Conservation (phyloP, 53 echinoderm and acorn worm genomes). For the Echinarachnius parma region DNA sequence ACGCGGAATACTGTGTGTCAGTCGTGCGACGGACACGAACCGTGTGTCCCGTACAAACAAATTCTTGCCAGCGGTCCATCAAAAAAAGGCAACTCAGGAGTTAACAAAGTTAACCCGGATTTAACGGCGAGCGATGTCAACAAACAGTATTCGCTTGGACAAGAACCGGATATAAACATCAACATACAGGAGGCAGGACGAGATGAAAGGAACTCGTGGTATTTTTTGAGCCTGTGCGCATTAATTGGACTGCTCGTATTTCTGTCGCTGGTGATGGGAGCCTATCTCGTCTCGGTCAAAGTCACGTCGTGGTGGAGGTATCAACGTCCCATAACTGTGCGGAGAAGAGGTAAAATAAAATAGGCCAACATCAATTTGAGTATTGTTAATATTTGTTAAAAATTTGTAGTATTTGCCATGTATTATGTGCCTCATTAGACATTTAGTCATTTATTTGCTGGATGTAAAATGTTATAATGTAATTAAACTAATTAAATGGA, state of each 20-base stretch:
- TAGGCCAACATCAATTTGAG: no score
- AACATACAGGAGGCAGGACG: slow-evolving; percentile 24
- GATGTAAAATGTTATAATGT: no score
- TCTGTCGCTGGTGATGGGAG: slow-evolving; percentile 75
- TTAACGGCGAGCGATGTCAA: neutral
- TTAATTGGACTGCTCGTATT: slow-evolving; percentile 39
- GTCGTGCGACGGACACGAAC: neutral
- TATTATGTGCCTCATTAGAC: no score
- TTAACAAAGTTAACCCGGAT: neutral
- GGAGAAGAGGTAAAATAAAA: slow-evolving; percentile 35
- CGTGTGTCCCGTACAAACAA: slow-evolving; percentile 16
- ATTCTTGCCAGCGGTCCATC: slow-evolving; percentile 10
- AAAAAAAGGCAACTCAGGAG: neutral
- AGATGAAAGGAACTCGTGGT: slow-evolving; percentile 40
- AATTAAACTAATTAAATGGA: no score
- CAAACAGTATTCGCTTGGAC: neutral
- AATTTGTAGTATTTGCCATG: no score
- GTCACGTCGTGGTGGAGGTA: slow-evolving; percentile 40
- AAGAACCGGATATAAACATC: slow-evolving; percentile 17
- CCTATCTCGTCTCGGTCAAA: slow-evolving; percentile 63
- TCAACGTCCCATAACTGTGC: slow-evolving; percentile 29
- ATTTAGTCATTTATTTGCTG: no score
- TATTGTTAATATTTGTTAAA: no score
- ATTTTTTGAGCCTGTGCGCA: slow-evolving; percentile 32
- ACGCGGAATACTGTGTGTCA: slow-evolving; percentile 11